Evolutionary conservation across 1,140 invertebrate species (phyloP).

Genomic region (Campoletis sonorensis): DNA sequence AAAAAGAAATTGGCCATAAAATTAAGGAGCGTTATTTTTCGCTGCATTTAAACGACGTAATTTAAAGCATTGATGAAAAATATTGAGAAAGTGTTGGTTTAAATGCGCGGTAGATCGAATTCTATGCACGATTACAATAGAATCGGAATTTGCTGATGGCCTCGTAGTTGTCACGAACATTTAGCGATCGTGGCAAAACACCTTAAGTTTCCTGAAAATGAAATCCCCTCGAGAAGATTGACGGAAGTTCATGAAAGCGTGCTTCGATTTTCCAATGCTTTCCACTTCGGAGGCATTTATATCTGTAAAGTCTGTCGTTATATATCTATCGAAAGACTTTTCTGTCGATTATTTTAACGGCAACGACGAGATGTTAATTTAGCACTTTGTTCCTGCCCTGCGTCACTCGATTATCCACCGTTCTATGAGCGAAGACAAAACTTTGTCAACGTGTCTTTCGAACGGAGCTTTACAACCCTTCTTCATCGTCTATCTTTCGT

Average conservation of each 20-base stretch:
- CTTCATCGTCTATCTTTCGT: not conserved
- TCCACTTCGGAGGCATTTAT: not conserved
- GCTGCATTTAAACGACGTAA: too few species aligned
- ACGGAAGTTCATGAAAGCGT: slow-evolving; percentile 5
- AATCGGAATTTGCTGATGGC: not conserved
- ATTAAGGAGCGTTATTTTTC: too few species aligned
- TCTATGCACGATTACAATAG: not conserved
- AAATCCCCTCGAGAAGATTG: not conserved
- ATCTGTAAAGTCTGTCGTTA: not conserved
- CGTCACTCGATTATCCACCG: slow-evolving; percentile 48
- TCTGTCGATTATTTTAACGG: not conserved
- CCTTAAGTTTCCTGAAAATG: not conserved
- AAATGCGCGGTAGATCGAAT: not conserved
- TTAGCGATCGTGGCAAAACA: slow-evolving; percentile 8
- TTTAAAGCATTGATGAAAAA: too few species aligned
- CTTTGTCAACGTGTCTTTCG: slow-evolving; percentile 40
- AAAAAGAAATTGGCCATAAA: not conserved
- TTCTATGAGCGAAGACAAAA: slow-evolving; percentile 37
- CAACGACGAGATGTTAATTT: slow-evolving; percentile 47
- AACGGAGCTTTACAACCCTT: slow-evolving; percentile 15
- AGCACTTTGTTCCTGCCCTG: slow-evolving; percentile 38
- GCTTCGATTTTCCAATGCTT: slow-evolving; percentile 16
- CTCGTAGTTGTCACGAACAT: not conserved
- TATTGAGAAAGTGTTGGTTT: too few species aligned
- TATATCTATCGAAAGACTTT: not conserved